phyloP scores from a whole-genome alignment of 1,140 invertebrate species.

The Oryzaephilus surinamensis region DNA sequence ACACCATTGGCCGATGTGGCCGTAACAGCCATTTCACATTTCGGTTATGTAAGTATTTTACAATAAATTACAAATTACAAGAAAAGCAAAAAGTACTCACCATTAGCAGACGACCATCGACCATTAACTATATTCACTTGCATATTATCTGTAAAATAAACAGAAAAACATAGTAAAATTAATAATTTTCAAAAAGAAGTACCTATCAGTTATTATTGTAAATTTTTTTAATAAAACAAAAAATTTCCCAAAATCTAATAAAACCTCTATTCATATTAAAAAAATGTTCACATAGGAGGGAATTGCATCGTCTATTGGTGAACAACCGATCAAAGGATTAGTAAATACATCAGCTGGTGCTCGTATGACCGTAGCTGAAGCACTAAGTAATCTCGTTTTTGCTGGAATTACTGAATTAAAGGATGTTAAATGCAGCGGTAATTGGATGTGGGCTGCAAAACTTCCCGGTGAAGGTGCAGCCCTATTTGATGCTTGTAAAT shows the following conservation, averaged over 20 bases:
- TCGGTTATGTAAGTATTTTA: slow-evolving; percentile 41
- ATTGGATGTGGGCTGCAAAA: slow-evolving; percentile 99
- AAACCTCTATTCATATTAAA: not conserved
- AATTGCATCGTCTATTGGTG: slow-evolving; percentile 88
- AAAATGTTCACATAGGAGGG: slow-evolving; percentile 55
- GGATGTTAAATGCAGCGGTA: slow-evolving; percentile 94
- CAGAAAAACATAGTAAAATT: too few species aligned
- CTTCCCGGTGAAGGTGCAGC: slow-evolving; percentile 80
- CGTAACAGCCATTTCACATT: slow-evolving; percentile 76
- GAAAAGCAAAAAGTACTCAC: too few species aligned
- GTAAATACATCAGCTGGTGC: slow-evolving; percentile 73
- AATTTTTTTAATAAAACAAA: too few species aligned
- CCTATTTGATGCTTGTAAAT: slow-evolving; percentile 74
- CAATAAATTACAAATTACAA: too few species aligned
- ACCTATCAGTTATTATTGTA: too few species aligned
- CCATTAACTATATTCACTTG: too few species aligned
- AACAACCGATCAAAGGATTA: slow-evolving; percentile 91
- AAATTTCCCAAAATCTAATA: too few species aligned
- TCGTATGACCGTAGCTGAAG: slow-evolving; percentile 87
- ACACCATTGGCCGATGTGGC: slow-evolving; percentile 91
- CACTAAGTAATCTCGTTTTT: slow-evolving; percentile 92
- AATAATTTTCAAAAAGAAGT: too few species aligned
- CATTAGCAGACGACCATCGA: too few species aligned
- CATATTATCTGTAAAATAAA: too few species aligned
- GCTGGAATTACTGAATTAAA: slow-evolving; percentile 72